These are phyloP conservation scores for Philopotamus ludificatus DNA, from an alignment of 1,140 invertebrate genomes.

Conservation along the genomic window DNA sequence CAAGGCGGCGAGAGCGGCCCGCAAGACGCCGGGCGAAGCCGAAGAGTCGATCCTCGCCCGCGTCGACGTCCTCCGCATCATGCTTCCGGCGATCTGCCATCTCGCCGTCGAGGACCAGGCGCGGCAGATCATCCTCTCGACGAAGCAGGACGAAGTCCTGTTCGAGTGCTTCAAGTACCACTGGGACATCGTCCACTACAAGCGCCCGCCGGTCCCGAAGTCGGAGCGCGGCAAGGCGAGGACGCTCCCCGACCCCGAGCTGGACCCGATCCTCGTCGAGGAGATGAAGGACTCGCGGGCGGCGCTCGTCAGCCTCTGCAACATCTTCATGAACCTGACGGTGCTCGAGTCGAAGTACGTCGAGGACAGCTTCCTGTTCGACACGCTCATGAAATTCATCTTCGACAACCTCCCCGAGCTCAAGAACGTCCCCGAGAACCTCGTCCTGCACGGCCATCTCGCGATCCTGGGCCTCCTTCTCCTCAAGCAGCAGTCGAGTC, in stretches of 20 bases:
- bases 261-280: conserved; percentile 69
- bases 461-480: conserved; percentile 79
- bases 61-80: conserved; percentile 75
- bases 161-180: conserved; percentile 78
- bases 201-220: conserved; percentile 75
- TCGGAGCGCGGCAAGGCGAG: conserved; percentile 72
- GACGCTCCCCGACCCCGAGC: conserved; percentile 70
- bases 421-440: conserved; percentile 77
- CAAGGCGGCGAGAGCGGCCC: conserved; percentile 61
- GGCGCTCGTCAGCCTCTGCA: conserved; percentile 84
- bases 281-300: conserved; percentile 79
- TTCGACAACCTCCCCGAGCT: conserved; percentile 83
- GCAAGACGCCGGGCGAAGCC: conserved; percentile 60
- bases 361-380: conserved; percentile 73
- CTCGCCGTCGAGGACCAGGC: conserved; percentile 86
- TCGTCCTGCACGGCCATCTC: conserved; percentile 81
- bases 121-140: conserved; percentile 74
- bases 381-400: conserved; percentile 79
- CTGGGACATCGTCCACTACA: conserved; percentile 84
- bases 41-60: conserved; percentile 58
- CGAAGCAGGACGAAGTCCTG: conserved; percentile 77
- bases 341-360: conserved; percentile 82
- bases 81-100: conserved; percentile 86
- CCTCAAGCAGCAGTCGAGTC: conserved; percentile 78
- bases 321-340: conserved; percentile 89